A percentile compares a stretch with the other conserved stretches of the same genome.
phyloP scores from a whole-genome alignment of 2,113 vertebrate species.

The Diphyllodes magnificus region DNA sequence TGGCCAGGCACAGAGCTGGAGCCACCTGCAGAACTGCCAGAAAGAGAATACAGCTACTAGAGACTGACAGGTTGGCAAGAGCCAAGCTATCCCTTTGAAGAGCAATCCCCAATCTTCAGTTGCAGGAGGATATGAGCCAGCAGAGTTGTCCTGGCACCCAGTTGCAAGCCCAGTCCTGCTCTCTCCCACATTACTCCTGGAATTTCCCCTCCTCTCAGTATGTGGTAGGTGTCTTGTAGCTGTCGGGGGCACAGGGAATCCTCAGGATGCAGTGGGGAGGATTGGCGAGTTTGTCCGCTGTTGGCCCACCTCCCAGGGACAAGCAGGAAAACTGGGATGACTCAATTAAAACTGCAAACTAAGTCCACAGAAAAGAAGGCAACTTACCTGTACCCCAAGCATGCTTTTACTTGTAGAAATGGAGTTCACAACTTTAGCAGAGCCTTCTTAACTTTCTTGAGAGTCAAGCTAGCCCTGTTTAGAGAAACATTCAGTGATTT shows the following conservation, averaged over 20 bases:
- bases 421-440: not conserved
- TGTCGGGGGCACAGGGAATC: rapidly evolving
- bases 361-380: not conserved
- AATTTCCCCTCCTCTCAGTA: slow-evolving; percentile 57
- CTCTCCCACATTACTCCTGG: slow-evolving; percentile 9
- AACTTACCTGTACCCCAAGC: not conserved
- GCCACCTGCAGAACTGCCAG: not conserved
- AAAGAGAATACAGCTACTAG: not conserved
- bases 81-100: not conserved
- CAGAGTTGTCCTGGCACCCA: not conserved
- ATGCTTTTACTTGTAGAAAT: not conserved
- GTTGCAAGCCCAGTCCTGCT: slow-evolving; percentile 26
- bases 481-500: not conserved
- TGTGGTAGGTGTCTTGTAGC: slow-evolving; percentile 15
- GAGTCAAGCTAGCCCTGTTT: not conserved
- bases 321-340: not conserved
- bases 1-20: not conserved
- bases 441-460: not conserved
- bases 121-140: slow-evolving; percentile 6
- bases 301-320: not conserved
- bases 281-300: not conserved
- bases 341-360: not conserved
- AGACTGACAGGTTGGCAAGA: not conserved
- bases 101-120: not conserved
- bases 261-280: not conserved